These are phyloP conservation scores for Sphaerophoria rueppellii DNA, from an alignment of 2,888 invertebrate genomes.

Conservation along the genomic window DNA sequence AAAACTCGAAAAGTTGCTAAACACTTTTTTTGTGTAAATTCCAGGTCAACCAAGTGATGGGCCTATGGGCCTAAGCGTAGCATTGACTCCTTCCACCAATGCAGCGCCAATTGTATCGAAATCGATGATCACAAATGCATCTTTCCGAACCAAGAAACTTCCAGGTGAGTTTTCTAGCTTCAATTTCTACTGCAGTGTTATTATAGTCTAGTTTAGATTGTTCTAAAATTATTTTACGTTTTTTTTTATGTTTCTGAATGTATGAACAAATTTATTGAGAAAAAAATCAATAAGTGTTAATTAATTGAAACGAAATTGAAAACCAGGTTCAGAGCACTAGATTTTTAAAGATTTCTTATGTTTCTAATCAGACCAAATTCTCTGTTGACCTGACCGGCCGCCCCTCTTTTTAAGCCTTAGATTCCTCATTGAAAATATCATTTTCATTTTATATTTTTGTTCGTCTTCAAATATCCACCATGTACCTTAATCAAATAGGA, in stretches of 20 bases:
- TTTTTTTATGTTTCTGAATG: constrained; percentile 47
- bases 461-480: neutral
- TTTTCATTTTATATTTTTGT: constrained; percentile 22
- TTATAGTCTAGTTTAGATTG: constrained; percentile 47
- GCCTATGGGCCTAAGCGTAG: constrained; percentile 91
- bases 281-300: constrained; percentile 20
- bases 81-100: constrained; percentile 88
- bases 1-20: neutral
- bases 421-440: constrained; percentile 41
- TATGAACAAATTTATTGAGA: constrained; percentile 23
- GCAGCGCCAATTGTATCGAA: constrained; percentile 91
- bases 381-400: neutral
- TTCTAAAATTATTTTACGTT: constrained; percentile 52
- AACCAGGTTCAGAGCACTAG: constrained; percentile 67
- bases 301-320: neutral
- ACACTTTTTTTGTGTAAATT: neutral
- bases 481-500: neutral
- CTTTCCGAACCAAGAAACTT: constrained; percentile 97
- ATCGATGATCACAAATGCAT: constrained; percentile 99
- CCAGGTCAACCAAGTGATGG: constrained; percentile 90
- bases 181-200: neutral
- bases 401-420: constrained; percentile 19
- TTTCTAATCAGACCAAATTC: constrained; percentile 44
- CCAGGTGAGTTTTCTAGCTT: constrained; percentile 87
- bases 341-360: constrained; percentile 37